A percentile compares a stretch with the other conserved stretches of the same genome.
Conservation (phyloP, 2,113 vertebrate genomes). For the Caranx melampygus region DNA sequence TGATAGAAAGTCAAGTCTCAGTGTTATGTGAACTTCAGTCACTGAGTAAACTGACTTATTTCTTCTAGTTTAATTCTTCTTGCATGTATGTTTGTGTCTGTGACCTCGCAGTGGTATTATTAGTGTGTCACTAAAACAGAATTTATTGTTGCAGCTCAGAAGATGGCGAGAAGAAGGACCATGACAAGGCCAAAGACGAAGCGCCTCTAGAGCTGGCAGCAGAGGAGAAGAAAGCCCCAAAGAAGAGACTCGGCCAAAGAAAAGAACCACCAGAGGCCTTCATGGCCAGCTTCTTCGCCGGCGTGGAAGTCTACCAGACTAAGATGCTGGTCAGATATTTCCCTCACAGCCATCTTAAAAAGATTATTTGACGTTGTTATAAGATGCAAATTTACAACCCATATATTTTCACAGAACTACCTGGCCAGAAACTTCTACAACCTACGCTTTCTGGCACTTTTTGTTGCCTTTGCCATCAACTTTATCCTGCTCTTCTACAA, state of each 20-base stretch:
- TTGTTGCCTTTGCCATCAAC: constrained; percentile 98
- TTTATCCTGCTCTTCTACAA: constrained; percentile 99
- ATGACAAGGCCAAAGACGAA: constrained; percentile 88
- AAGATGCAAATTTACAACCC: neutral
- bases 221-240: constrained; percentile 85
- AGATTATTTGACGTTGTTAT: neutral
- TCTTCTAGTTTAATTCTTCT: neutral
- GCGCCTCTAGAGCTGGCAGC: constrained; percentile 74
- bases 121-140: constrained; percentile 9
- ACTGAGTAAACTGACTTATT: neutral
- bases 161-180: constrained; percentile 94
- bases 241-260: constrained; percentile 87
- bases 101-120: neutral
- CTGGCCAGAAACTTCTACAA: constrained; percentile 99
- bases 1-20: neutral
- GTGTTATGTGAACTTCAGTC: neutral
- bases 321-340: constrained; percentile 90
- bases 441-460: constrained; percentile 95
- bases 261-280: constrained; percentile 90
- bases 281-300: constrained; percentile 94
- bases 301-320: constrained; percentile 95
- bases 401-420: constrained; percentile 87
- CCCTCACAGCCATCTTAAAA: neutral
- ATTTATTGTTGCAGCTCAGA: constrained; percentile 83
- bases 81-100: neutral